These are phyloP conservation scores for Tauraco hartlaubi DNA, from an alignment of 2,797 vertebrate species.

Conservation along the genomic window DNA sequence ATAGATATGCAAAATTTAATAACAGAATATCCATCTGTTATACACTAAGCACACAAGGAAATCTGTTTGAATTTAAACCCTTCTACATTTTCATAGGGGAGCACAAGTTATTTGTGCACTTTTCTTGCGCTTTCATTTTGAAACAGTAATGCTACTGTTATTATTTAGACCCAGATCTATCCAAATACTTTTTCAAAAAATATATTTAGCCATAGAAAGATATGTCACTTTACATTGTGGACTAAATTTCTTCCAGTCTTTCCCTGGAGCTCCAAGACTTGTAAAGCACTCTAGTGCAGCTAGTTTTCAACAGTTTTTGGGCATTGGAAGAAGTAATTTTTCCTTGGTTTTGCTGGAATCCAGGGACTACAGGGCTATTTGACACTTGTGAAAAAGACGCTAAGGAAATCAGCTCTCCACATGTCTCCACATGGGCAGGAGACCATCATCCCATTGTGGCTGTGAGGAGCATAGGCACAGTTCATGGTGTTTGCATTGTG, in stretches of 20 bases:
- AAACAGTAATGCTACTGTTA: not conserved
- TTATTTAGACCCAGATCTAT: not conserved
- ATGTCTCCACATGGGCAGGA: not conserved
- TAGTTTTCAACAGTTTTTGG: not conserved
- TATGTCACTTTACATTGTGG: not conserved
- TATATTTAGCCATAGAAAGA: not conserved
- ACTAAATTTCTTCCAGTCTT: not conserved
- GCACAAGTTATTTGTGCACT: not conserved
- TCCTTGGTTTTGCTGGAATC: not conserved
- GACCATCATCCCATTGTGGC: fast-evolving
- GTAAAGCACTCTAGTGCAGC: not conserved
- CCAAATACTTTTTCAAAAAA: not conserved
- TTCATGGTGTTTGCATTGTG: not conserved
- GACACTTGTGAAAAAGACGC: not conserved
- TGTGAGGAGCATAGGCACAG: not conserved
- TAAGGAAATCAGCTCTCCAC: not conserved
- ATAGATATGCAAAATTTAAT: not conserved
- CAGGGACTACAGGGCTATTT: not conserved
- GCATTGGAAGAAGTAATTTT: not conserved
- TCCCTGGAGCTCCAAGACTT: not conserved
- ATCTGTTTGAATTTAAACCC: not conserved
- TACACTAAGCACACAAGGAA: not conserved
- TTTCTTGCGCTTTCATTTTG: not conserved
- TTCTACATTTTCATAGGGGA: not conserved
- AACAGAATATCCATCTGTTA: fast-evolving